These are phyloP conservation scores for Notamacropus eugenii DNA, from an alignment of 2,797 vertebrate genomes.

Conservation along the genomic window DNA sequence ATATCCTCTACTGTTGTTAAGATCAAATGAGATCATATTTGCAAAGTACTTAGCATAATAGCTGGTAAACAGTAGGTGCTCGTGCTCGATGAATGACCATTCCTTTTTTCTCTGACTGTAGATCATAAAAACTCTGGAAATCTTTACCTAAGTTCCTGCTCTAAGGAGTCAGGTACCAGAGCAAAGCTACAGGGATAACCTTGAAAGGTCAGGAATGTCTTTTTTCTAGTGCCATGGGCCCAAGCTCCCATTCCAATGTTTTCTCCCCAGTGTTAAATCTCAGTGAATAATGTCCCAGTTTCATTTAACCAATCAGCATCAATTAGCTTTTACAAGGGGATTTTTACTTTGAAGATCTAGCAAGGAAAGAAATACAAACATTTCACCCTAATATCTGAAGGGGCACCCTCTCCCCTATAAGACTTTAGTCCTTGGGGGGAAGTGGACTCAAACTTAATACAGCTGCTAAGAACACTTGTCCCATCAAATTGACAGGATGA, in stretches of 20 bases:
- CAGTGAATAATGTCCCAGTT: neutral
- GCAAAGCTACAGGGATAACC: neutral
- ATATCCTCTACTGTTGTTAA: neutral
- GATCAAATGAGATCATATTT: neutral
- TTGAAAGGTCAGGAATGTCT: neutral
- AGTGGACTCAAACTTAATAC: neutral
- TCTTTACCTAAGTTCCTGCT: neutral
- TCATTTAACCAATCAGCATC: too few species aligned
- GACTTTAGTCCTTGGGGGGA: neutral
- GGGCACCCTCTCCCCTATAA: neutral
- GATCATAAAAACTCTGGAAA: neutral
- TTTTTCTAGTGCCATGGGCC: neutral
- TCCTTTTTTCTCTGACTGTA: neutral
- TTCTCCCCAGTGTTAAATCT: neutral
- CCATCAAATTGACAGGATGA: neutral
- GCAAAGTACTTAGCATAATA: neutral
- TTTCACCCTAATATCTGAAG: neutral
- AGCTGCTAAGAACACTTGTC: neutral
- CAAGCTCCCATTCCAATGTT: neutral
- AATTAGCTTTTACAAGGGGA: too few species aligned
- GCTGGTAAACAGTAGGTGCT: neutral
- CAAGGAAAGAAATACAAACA: neutral
- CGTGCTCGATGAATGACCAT: neutral
- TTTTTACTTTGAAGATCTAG: neutral
- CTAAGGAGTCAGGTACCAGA: neutral